Conservation (phyloP, 1,140 invertebrate species). For the Drosophila varians region DNA sequence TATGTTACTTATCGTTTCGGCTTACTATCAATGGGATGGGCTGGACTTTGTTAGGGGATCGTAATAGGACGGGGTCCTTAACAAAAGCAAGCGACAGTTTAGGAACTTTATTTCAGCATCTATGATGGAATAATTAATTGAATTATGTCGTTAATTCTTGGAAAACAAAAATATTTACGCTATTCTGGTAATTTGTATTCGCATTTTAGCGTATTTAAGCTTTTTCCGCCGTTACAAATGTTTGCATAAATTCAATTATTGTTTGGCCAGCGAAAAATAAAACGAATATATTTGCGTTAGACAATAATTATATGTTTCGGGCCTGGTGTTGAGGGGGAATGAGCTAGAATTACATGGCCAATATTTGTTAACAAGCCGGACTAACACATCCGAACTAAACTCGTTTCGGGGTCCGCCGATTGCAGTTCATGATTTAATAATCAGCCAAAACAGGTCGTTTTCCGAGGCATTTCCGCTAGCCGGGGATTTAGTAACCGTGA, state of each 20-base stretch:
- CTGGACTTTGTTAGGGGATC: constrained; percentile 1
- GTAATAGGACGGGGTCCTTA: constrained; percentile 16
- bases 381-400: constrained; percentile 11
- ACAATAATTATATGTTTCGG: constrained; percentile 46
- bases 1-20: constrained; percentile 70
- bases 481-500: constrained; percentile 1
- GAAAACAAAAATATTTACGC: neutral
- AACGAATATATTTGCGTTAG: constrained; percentile 43
- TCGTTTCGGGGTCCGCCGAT: constrained; percentile 20
- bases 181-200: constrained; percentile 21
- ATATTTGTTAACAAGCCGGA: constrained; percentile 67
- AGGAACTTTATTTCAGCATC: too few species aligned
- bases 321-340: neutral
- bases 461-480: constrained; percentile 20
- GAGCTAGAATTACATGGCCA: constrained; percentile 48
- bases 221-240: constrained; percentile 18
- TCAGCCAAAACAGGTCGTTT: constrained; percentile 2
- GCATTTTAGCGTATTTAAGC: constrained; percentile 22
- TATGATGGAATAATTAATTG: neutral
- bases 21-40: constrained; percentile 45
- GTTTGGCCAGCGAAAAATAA: constrained; percentile 22
- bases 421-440: constrained; percentile 26
- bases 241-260: constrained; percentile 55
- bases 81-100: constrained; percentile 30
- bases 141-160: neutral